A percentile compares a stretch with the other conserved stretches of the same genome.
These are phyloP conservation scores for Atherix ibis DNA, from an alignment of 2,888 invertebrate species.

Conservation along the genomic window DNA sequence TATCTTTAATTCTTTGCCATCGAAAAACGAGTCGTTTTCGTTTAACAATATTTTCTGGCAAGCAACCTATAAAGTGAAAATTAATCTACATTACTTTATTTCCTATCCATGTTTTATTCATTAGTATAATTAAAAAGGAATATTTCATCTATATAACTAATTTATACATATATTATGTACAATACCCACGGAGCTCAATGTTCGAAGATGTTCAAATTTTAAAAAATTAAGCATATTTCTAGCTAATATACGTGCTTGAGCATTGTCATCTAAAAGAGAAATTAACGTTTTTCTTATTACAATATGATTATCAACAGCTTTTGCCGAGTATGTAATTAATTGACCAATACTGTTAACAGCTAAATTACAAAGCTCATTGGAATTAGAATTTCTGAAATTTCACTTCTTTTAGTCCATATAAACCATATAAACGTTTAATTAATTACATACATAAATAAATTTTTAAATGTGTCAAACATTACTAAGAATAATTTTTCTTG, in stretches of 20 bases:
- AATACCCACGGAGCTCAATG: no score
- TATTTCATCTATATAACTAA: no score
- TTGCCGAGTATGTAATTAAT: conserved; percentile 6
- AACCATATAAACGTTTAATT: neutral
- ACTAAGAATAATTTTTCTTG: conserved; percentile 1
- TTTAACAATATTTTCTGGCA: conserved; percentile 4
- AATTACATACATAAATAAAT: conserved; percentile 1
- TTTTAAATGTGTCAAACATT: neutral
- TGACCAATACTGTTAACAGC: conserved; percentile 2
- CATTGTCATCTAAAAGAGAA: no score
- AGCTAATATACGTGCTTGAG: no score
- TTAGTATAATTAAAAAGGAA: no score
- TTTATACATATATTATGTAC: no score
- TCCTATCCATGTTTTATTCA: no score
- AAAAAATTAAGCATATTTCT: no score
- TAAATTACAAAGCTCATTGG: conserved; percentile 1
- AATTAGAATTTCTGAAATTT: no score
- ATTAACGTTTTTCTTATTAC: no score
- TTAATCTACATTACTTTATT: neutral
- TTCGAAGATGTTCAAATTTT: no score
- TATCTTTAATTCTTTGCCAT: conserved; percentile 6
- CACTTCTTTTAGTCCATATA: neutral
- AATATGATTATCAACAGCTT: neutral
- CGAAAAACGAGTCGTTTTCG: conserved; percentile 3
- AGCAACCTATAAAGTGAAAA: conserved; percentile 5